A percentile compares a stretch with the other conserved stretches of the same genome.
Evolutionary conservation across 2,797 vertebrate genomes (phyloP).

Genomic region (Hybognathus amarus): DNA sequence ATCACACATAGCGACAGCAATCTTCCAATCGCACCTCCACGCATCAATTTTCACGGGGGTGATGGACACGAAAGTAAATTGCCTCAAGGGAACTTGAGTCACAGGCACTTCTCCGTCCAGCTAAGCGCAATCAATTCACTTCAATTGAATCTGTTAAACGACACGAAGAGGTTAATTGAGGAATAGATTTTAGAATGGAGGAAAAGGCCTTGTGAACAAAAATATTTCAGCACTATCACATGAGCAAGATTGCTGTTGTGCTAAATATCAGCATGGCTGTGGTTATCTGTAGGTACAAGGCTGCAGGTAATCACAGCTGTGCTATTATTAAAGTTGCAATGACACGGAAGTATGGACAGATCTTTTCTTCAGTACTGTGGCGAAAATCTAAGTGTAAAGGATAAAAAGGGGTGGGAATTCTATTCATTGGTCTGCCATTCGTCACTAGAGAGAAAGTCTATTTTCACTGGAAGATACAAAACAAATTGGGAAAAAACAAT

Average conservation of each 20-base stretch:
- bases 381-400: not conserved
- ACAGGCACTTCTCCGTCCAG: conserved; percentile 46
- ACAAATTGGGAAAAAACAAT: too few species aligned
- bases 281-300: too few species aligned
- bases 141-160: conserved; percentile 52
- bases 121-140: conserved; percentile 50
- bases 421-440: not conserved
- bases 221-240: conserved; percentile 1
- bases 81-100: conserved; percentile 56
- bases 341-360: not conserved
- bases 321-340: not conserved
- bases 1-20: conserved; percentile 60
- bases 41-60: conserved; percentile 53
- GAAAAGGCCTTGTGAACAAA: not conserved
- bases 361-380: not conserved
- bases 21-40: conserved; percentile 59
- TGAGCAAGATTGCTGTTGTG: not conserved
- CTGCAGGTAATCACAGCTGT: not conserved
- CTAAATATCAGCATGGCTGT: not conserved
- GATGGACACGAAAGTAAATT: conserved; percentile 61
- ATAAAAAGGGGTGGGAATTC: not conserved
- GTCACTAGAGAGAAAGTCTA: not conserved
- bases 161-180: conserved; percentile 55
- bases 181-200: conserved; percentile 28
- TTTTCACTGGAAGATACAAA: not conserved